These are phyloP conservation scores for Monochamus alternatus DNA, from an alignment of 2,888 invertebrate species.

Conservation along the genomic window DNA sequence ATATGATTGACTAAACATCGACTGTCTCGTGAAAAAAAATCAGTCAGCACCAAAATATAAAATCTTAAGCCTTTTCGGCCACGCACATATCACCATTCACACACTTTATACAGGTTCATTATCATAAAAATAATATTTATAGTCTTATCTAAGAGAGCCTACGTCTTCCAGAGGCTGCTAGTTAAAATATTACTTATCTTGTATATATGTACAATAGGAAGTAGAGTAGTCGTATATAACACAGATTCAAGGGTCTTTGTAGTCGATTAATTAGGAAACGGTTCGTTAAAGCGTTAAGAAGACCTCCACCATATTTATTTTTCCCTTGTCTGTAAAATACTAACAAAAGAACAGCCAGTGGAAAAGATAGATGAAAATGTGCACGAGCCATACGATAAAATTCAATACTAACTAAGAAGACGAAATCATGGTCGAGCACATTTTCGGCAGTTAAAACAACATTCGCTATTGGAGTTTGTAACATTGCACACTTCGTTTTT, in stretches of 20 bases:
- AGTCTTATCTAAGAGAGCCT: slow-evolving; percentile 63
- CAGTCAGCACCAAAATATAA: slow-evolving; percentile 69
- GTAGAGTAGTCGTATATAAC: slow-evolving; percentile 44
- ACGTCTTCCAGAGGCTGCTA: slow-evolving; percentile 70
- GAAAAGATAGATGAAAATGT: slow-evolving; percentile 68
- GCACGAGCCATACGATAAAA: slow-evolving; percentile 45
- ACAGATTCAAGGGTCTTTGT: slow-evolving; percentile 60
- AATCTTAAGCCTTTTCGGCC: slow-evolving; percentile 54
- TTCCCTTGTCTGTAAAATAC: slow-evolving; percentile 65
- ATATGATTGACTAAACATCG: slow-evolving; percentile 69
- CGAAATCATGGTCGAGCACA: slow-evolving; percentile 51
- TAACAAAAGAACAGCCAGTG: slow-evolving; percentile 65
- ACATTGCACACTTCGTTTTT: slow-evolving; percentile 46
- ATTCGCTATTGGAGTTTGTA: slow-evolving; percentile 55
- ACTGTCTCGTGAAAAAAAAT: slow-evolving; percentile 66
- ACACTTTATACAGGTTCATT: slow-evolving; percentile 70
- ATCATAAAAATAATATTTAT: slow-evolving; percentile 63
- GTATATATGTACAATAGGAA: slow-evolving; percentile 63
- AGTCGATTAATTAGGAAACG: slow-evolving; percentile 47
- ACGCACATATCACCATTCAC: slow-evolving; percentile 67
- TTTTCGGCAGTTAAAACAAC: slow-evolving; percentile 53
- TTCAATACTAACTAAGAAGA: slow-evolving; percentile 19
- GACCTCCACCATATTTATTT: slow-evolving; percentile 66
- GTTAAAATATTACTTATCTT: slow-evolving; percentile 53
- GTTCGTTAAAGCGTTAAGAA: slow-evolving; percentile 59